These are phyloP conservation scores for Diachrysia chrysitis DNA, from an alignment of 2,888 invertebrate genomes.

Conservation along the genomic window DNA sequence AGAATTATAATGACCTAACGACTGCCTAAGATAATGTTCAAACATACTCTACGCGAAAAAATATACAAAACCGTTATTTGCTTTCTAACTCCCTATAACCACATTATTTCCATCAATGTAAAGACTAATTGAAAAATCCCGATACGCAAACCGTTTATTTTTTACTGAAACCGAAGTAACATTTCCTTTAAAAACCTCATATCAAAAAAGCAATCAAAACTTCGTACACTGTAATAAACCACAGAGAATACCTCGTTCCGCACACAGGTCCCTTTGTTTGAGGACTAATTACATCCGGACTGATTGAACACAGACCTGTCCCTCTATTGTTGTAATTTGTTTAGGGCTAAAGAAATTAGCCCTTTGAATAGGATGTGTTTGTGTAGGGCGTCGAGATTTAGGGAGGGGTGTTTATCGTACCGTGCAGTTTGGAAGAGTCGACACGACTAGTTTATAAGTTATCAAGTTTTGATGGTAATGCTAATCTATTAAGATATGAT, in stretches of 20 bases:
- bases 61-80: not conserved
- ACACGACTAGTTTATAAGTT: not conserved
- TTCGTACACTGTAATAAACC: slow-evolving; percentile 32
- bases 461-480: not conserved
- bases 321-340: slow-evolving; percentile 44
- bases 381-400: not conserved
- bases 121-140: not conserved
- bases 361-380: slow-evolving; percentile 31
- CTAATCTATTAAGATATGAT: not conserved
- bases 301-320: slow-evolving; percentile 51
- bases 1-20: too few relatives aligned
- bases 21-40: too few relatives aligned
- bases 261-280: slow-evolving; percentile 45
- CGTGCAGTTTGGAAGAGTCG: not conserved
- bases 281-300: slow-evolving; percentile 48
- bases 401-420: not conserved
- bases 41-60: not conserved
- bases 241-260: slow-evolving; percentile 25
- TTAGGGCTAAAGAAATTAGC: slow-evolving; percentile 50
- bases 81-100: not conserved
- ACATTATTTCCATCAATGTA: not conserved
- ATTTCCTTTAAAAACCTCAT: not conserved
- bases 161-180: slow-evolving; percentile 11
- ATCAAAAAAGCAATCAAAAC: slow-evolving; percentile 47
- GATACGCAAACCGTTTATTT: slow-evolving; percentile 9